Evolutionary conservation across 2,113 vertebrate species (phyloP).

Genomic region (Tapirus terrestris): DNA sequence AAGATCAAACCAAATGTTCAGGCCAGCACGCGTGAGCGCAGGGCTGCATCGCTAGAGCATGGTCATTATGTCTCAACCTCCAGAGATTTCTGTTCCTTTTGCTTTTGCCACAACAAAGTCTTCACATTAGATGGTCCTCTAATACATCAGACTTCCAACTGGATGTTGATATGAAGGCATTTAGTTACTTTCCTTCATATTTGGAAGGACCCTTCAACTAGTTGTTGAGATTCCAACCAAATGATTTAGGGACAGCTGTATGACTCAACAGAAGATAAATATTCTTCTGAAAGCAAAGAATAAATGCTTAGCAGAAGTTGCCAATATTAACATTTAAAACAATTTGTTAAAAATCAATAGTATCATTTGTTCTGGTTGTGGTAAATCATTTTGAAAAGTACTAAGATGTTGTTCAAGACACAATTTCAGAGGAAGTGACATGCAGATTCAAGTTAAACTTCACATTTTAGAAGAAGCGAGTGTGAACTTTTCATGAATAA

Average conservation of each 20-base stretch:
- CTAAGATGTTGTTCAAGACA: background rate
- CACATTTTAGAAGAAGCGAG: background rate
- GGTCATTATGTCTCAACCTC: background rate
- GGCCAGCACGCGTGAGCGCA: background rate
- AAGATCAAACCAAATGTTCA: slow-evolving; percentile 61
- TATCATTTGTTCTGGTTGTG: background rate
- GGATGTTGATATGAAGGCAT: background rate
- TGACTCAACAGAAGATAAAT: background rate
- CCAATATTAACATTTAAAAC: background rate
- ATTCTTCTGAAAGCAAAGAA: slow-evolving; percentile 21
- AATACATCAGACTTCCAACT: background rate
- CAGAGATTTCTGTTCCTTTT: background rate
- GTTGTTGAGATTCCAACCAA: slow-evolving; percentile 37
- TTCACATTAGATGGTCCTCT: background rate
- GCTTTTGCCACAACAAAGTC: slow-evolving; percentile 53
- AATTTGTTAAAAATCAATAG: background rate
- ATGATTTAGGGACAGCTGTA: slow-evolving; percentile 17
- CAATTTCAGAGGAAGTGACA: background rate
- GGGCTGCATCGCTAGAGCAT: background rate
- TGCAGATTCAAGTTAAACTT: background rate
- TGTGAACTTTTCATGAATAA: background rate
- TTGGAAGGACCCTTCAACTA: background rate
- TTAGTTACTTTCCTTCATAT: slow-evolving; percentile 33
- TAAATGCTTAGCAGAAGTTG: background rate
- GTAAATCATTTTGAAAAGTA: slow-evolving; percentile 36